These are phyloP conservation scores for Drosophila pandora DNA, from an alignment of 1,140 invertebrate species.

Conservation along the genomic window DNA sequence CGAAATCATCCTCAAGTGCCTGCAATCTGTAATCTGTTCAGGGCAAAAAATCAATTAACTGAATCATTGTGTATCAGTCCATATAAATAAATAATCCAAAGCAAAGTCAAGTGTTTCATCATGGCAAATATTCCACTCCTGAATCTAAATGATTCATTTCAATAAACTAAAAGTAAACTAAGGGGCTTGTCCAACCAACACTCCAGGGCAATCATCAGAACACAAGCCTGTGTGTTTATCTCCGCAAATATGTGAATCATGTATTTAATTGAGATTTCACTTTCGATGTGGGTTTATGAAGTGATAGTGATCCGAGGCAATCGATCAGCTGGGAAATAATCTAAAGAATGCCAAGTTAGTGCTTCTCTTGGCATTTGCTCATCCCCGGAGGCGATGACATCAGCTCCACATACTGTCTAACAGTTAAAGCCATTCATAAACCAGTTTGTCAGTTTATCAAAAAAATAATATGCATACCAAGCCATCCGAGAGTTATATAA, in stretches of 20 bases:
- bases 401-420: conserved; percentile 30
- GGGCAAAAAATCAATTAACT: conserved; percentile 30
- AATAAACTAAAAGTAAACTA: background rate
- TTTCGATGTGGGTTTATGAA: conserved; percentile 28
- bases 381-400: conserved; percentile 37
- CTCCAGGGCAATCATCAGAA: background rate
- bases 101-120: conserved; percentile 36
- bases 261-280: conserved; percentile 23
- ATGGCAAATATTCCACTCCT: conserved; percentile 18
- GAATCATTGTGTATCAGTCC: conserved; percentile 23
- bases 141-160: background rate
- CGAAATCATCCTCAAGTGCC: conserved; percentile 5
- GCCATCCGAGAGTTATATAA: conserved; percentile 29
- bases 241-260: conserved; percentile 42
- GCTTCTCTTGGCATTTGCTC: conserved; percentile 32
- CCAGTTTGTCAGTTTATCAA: conserved; percentile 45
- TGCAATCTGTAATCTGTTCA: conserved; percentile 10
- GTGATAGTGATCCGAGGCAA: conserved; percentile 37
- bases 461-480: conserved; percentile 55
- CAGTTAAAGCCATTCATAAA: conserved; percentile 70
- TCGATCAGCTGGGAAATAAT: conserved; percentile 31
- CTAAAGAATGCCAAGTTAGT: conserved; percentile 24
- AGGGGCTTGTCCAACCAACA: background rate
- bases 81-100: conserved; percentile 41
- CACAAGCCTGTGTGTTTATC: conserved; percentile 25